These are phyloP conservation scores for Craniophora ligustri DNA, from an alignment of 2,888 invertebrate species.

Conservation along the genomic window DNA sequence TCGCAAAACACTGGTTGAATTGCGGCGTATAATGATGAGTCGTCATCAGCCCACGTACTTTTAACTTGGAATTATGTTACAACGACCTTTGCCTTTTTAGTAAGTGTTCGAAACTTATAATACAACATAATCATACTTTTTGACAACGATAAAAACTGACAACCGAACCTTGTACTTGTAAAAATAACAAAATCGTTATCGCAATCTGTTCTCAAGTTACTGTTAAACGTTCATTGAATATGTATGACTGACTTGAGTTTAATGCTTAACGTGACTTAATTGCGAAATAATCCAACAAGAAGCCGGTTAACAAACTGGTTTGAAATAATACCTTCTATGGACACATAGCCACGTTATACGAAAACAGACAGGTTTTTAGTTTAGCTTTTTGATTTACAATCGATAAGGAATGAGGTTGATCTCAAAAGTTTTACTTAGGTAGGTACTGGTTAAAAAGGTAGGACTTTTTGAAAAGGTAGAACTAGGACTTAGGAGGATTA, in stretches of 20 bases:
- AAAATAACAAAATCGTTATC: slow-evolving; percentile 23
- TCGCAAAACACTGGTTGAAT: slow-evolving; percentile 13
- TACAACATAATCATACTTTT: too few relatives aligned
- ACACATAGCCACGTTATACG: slow-evolving; percentile 14
- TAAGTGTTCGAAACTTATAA: neutral
- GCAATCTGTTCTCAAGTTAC: slow-evolving; percentile 45
- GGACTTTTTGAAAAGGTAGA: too few relatives aligned
- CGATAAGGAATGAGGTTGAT: slow-evolving; percentile 1
- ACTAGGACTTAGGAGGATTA: too few relatives aligned
- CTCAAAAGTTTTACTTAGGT: too few relatives aligned
- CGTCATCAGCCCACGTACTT: slow-evolving; percentile 45
- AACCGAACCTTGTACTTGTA: slow-evolving; percentile 1
- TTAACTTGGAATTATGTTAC: slow-evolving; percentile 29
- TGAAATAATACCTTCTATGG: slow-evolving; percentile 40
- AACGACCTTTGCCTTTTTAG: slow-evolving; percentile 32
- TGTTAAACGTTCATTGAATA: slow-evolving; percentile 53
- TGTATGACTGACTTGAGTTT: slow-evolving; percentile 49
- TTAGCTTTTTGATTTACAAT: slow-evolving; percentile 10
- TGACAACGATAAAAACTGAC: neutral
- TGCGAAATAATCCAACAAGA: slow-evolving; percentile 50
- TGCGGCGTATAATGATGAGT: slow-evolving; percentile 24
- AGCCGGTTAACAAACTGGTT: slow-evolving; percentile 47
- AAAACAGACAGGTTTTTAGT: slow-evolving; percentile 27
- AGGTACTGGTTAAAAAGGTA: too few relatives aligned
- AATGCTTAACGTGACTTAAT: slow-evolving; percentile 53